These are phyloP conservation scores for Magallana gigas DNA, from an alignment of 1,140 invertebrate species.

Conservation along the genomic window DNA sequence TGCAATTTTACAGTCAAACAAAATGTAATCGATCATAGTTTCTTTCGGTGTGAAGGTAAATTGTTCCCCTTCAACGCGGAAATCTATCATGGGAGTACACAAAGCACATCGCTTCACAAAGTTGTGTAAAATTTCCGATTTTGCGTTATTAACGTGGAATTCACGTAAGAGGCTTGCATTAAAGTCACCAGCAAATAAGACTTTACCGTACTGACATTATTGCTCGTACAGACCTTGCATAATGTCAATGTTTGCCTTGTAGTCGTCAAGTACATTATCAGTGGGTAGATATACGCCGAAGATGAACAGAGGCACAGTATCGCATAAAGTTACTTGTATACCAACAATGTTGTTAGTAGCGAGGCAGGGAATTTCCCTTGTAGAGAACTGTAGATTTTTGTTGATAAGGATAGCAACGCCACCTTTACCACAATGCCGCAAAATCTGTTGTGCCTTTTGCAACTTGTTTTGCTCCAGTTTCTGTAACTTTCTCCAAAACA, in stretches of 20 bases:
- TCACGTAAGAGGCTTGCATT: conserved; percentile 12
- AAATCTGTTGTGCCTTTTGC: too few species aligned
- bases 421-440: background rate
- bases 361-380: background rate
- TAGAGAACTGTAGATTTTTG: background rate
- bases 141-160: background rate
- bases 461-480: too few species aligned
- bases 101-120: background rate
- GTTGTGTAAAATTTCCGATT: background rate
- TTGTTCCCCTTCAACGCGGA: background rate
- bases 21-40: background rate
- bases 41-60: background rate
- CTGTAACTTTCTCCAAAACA: too few species aligned
- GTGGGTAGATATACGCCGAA: background rate
- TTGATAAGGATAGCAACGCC: background rate
- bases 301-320: background rate
- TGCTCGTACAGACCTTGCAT: background rate
- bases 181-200: conserved; percentile 1
- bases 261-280: background rate
- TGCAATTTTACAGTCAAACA: background rate
- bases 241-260: background rate
- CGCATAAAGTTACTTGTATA: too few species aligned
- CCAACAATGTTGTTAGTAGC: background rate
- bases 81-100: background rate
- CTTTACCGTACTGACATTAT: background rate